Evolutionary conservation across 2,113 vertebrate species (phyloP), one percentile per base, ranked within the genome.

Genomic region (Ceyx melanurus): DNA sequence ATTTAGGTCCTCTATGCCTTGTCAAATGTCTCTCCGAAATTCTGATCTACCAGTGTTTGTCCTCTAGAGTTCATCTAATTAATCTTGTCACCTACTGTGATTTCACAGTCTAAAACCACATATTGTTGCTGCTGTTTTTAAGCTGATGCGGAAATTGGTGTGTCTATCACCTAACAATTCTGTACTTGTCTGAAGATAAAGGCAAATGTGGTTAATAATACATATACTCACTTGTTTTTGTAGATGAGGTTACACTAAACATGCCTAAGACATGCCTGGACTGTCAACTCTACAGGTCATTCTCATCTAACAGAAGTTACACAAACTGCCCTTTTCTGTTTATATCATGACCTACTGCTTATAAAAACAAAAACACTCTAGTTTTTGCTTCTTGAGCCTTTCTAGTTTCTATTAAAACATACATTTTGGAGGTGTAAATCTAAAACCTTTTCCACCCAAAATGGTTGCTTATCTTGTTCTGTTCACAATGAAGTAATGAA

Each of bases 61-160:
- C 85, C 67, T 76, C 53, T 29, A 42, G 35, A 61, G 60, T 72
- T 86, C 50, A 18, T 70, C 84, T 88, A 81, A 88, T 74, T 95
- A 87, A 87, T 43, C 42, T 17, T 18, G 18, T 87, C 28, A 89
- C 51, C 46, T 61, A 57, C 46, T 84, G 60, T 71, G 92, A 82
- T 70, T 93, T 89, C 77, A 90, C 75, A 94, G 45, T 57, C 78
- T 73, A 78, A 94, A 91, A 68, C 56, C 78, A 62, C 33, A 70
- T 83, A 64, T 29, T 73, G 37, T 60, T 85, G 31, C 21, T 74
- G 40, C 35, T 78, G 43, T 9, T 91, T 89, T 83, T 75, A 86
- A 75, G 70, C 35, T 72, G 54, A 66, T 73, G 66, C 28, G 94
- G 20, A 85, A 90, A 88, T 67, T 79, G 14, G 23, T 77, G 13